A percentile compares a stretch with the other conserved stretches of the same genome.
These are phyloP conservation scores for Poecilia latipinna DNA, from an alignment of 2,113 vertebrate genomes.

Conservation along the genomic window DNA sequence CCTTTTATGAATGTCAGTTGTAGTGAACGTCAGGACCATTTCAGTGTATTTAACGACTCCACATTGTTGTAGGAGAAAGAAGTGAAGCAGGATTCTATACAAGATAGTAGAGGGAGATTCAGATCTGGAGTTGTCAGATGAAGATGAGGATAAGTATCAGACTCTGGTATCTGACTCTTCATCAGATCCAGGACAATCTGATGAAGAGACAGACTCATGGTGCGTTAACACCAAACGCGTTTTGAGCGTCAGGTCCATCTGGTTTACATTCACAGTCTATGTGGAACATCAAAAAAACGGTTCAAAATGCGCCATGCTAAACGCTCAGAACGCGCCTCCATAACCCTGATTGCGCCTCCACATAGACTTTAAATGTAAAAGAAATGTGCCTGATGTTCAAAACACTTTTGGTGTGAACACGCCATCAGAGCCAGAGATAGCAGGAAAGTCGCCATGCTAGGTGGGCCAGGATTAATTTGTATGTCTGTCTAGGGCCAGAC, in stretches of 20 bases:
- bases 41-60: constrained; percentile 2
- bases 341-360: too few relatives aligned
- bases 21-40: constrained; percentile 2
- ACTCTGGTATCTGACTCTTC: too few relatives aligned
- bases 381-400: too few relatives aligned
- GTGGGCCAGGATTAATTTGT: constrained; percentile 12
- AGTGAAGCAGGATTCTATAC: not conserved
- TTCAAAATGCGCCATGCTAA: too few relatives aligned
- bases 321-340: too few relatives aligned
- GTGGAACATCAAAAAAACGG: too few relatives aligned
- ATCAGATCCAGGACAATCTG: not conserved
- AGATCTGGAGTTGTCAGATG: not conserved
- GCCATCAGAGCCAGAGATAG: not conserved
- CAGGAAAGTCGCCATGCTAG: constrained; percentile 4
- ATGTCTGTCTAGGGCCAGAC: not conserved
- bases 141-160: too few relatives aligned
- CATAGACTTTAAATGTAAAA: too few relatives aligned
- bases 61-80: constrained; percentile 7
- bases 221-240: too few relatives aligned
- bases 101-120: constrained; percentile 1
- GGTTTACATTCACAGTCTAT: too few relatives aligned
- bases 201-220: not conserved
- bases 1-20: not conserved
- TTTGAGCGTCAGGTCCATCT: too few relatives aligned
- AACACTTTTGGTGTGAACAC: too few relatives aligned